Evolutionary conservation across 2,888 invertebrate genomes (phyloP).

Genomic region (Glyphotaelius pellucidus): DNA sequence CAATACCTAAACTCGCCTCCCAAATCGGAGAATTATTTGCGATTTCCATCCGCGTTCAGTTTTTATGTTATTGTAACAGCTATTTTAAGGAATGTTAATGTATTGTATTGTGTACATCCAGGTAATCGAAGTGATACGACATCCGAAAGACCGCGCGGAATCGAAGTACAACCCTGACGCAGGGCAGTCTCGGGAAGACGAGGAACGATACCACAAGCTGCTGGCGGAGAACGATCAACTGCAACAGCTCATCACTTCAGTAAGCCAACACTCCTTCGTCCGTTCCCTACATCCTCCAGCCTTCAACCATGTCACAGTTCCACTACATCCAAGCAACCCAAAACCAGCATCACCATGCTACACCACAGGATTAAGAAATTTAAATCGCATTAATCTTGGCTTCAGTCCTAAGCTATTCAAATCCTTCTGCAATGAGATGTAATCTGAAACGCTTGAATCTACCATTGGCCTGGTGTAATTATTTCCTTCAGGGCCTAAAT

Average conservation of each 20-base stretch:
- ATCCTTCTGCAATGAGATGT: background rate
- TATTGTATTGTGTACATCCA: slow-evolving; percentile 68
- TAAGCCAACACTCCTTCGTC: slow-evolving; percentile 71
- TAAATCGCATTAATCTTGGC: too few relatives aligned
- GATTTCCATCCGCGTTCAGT: too few relatives aligned
- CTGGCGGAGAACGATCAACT: slow-evolving; percentile 97
- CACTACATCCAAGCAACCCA: background rate
- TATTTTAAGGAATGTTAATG: background rate
- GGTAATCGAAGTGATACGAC: slow-evolving; percentile 93
- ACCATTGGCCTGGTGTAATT: too few relatives aligned
- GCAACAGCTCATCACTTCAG: slow-evolving; percentile 95
- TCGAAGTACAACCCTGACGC: slow-evolving; percentile 92
- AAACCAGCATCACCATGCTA: background rate
- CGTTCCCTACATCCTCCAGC: background rate
- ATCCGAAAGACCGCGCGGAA: slow-evolving; percentile 92
- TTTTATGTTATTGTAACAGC: too few relatives aligned
- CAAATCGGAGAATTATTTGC: too few relatives aligned
- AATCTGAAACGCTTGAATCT: too few relatives aligned
- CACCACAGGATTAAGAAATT: too few relatives aligned
- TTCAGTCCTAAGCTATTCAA: too few relatives aligned
- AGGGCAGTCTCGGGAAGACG: slow-evolving; percentile 92
- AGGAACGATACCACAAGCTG: slow-evolving; percentile 95
- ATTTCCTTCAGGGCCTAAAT: too few relatives aligned
- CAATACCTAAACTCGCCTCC: too few relatives aligned
- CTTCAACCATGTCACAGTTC: background rate